Base-by-base conservation (phyloP, 2,888 invertebrate genomes). In the Phytoseiulus persimilis region DNA sequence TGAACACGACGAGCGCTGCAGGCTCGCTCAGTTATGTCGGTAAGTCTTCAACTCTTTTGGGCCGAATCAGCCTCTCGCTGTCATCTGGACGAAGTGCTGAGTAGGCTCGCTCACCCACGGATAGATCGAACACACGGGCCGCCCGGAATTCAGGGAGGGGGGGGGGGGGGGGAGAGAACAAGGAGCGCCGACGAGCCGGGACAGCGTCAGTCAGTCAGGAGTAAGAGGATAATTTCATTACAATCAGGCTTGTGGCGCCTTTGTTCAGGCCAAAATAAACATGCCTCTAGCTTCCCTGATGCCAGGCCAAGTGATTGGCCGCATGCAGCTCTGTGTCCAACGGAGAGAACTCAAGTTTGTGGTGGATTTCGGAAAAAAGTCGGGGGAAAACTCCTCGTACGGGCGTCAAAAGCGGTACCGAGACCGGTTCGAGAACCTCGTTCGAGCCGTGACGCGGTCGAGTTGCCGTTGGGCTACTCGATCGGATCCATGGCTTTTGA, bases 171-270 rank as follows among this genome's bases (percentile, higher is more conserved):
- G n/a, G n/a, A n/a, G 14, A 46, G 46, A 46, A 46, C 46, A 46
- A 46, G 9, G 46, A 46, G 14, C 14, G 14, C 9, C 46, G 46
- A 46, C 46, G 46, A 11, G 65, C 39, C 39, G 9, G 39, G 39
- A 39, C 28, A 65, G 65, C 65, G 23, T 65, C 65, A 65, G 28
- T 23, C 65, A 65, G 65, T 65, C 65, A 65, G 65, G 65, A 65
- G 65, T 65, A 65, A 65, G 65, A 65, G 65, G 65, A 65, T 65
- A 65, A 65, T 65, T 65, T 65, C 65, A 65, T 65, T 65, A 65
- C 65, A 65, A 65, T 65, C 65, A 65, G 18, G 65, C 65, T 65
- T 65, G 65, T 65, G 18, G 65, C 65, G 65, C 65, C 65, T 65
- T 65, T 65, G 65, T 65, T 65, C 18, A 65, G 65, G 65, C 65